Evolutionary conservation across 2,888 invertebrate species (phyloP), one percentile per base, ranked within the genome.

Genomic region (Schrankia costaestrigalis): DNA sequence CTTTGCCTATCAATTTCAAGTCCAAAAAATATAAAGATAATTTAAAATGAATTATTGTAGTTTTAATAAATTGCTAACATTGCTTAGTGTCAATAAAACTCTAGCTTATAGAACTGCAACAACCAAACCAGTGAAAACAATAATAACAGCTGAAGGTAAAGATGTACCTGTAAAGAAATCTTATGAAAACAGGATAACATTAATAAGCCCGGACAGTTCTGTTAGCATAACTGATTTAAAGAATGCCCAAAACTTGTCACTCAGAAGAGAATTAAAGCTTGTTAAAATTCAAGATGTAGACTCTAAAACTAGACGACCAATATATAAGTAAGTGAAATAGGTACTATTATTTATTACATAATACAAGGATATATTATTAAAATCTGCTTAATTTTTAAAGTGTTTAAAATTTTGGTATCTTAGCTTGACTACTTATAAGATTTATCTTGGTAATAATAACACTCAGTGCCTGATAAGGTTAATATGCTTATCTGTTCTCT

Each of bases 181-280:
- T 32, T 66, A 61, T 43, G 81, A 79, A 48, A 73, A 65, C 36
- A 90, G 90, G 74, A 92, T 95, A 44, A 94, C 93, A 0, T 71
- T 95, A 14, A 79, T 94, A 37, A 78, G 85, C 19, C 76, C 89
- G 17, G 90, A 92, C 64, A 79, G 91, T 55, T 75, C 87, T 15
- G 72, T 92, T 11, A 87, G 79, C 41, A 84, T 94, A 2, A 89
- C 90, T 1, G 90, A 92, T 13, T 47, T 94, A 13, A 91, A 91
- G 46, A 92, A 92, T 55, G 95, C 95, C 0, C 87, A 91, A 52
- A 93, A 89, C 66, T 58, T 95, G 39, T 92, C 94, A 0, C 85
- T 89, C 37, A 88, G 92, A 22, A 83, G 93, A 48, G 91, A 93
- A 30, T 77, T 95, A 42, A 92, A 92, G 64, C 78, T 95, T 36